These are phyloP conservation scores for Lordiphosa stackelbergi DNA, from an alignment of 1,140 invertebrate genomes.

Conservation along the genomic window DNA sequence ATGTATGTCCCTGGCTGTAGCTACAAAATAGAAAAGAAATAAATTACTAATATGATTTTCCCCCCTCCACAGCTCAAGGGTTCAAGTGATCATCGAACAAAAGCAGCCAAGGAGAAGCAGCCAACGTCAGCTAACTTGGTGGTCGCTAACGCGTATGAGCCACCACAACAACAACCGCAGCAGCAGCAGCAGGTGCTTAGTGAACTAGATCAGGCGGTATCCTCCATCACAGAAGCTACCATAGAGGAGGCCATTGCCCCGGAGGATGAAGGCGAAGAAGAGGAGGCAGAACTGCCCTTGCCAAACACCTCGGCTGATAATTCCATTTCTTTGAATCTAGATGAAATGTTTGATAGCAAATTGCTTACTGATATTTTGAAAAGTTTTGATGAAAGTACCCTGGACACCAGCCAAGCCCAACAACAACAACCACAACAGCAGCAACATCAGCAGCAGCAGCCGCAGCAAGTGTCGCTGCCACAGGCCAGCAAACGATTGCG, in stretches of 20 bases:
- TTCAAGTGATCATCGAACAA: slow-evolving; percentile 54
- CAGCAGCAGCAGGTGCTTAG: slow-evolving; percentile 52
- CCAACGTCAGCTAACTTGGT: slow-evolving; percentile 1
- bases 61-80: slow-evolving; percentile 38
- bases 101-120: slow-evolving; percentile 49
- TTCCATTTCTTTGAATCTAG: slow-evolving; percentile 67
- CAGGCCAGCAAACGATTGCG: slow-evolving; percentile 58
- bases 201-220: slow-evolving; percentile 68
- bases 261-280: slow-evolving; percentile 43
- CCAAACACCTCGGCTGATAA: slow-evolving; percentile 68
- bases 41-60: not conserved
- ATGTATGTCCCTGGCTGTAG: not conserved
- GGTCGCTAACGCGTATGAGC: slow-evolving; percentile 28
- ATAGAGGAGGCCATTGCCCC: slow-evolving; percentile 4
- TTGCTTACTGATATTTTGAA: slow-evolving; percentile 71
- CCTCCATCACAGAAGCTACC: slow-evolving; percentile 50
- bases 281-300: slow-evolving; percentile 40
- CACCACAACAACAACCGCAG: slow-evolving; percentile 38
- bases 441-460: slow-evolving; percentile 22
- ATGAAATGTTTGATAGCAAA: slow-evolving; percentile 72
- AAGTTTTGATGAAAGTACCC: slow-evolving; percentile 66
- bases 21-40: too few species aligned
- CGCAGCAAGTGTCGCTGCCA: too few species aligned
- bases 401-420: slow-evolving; percentile 55
- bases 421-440: slow-evolving; percentile 26